phyloP scores from a whole-genome alignment of 2,113 vertebrate genomes.

The Ia io region DNA sequence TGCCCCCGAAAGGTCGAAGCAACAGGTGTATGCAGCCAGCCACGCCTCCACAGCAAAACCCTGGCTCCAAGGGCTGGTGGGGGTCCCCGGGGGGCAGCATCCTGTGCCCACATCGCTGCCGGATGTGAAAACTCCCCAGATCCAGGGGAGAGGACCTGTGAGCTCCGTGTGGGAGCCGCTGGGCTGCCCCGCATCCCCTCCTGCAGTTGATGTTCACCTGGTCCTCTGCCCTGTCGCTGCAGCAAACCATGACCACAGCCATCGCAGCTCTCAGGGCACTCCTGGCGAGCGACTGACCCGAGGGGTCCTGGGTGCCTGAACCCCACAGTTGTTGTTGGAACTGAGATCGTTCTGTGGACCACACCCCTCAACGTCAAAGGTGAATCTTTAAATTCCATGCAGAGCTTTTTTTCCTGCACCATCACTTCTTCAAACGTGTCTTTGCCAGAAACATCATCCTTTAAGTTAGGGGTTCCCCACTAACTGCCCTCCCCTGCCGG shows the following conservation, averaged over 20 bases:
- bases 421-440: constrained; percentile 33
- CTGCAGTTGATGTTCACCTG: not conserved
- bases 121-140: not conserved
- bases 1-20: not conserved
- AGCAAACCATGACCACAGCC: no score
- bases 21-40: not conserved
- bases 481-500: no score
- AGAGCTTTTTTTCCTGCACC: not conserved
- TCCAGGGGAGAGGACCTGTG: not conserved
- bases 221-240: no score
- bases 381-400: not conserved
- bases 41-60: not conserved
- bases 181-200: not conserved
- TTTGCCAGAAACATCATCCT: constrained; percentile 55
- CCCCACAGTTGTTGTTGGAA: not conserved
- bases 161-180: not conserved
- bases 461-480: not conserved
- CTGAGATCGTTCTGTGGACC: not conserved
- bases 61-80: not conserved
- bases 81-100: not conserved
- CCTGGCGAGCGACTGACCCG: not conserved
- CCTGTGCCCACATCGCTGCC: not conserved
- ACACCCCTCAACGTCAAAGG: not conserved
- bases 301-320: not conserved
- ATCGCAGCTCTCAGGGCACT: not conserved